phyloP scores from a whole-genome alignment of 1,140 invertebrate species.

The Cryptotermes secundus region DNA sequence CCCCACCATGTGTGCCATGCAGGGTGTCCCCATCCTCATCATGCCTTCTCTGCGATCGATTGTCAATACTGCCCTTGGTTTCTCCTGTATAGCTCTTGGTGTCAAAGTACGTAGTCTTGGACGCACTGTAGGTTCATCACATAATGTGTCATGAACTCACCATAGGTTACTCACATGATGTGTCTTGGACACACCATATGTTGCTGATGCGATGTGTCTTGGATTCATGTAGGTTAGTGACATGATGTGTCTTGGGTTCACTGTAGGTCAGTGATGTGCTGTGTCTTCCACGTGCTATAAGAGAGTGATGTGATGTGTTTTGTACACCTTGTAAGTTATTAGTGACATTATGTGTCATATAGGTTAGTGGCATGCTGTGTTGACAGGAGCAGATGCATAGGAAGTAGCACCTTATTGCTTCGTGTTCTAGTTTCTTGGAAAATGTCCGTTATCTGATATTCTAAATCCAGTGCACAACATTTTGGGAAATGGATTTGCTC shows the following conservation, averaged over 20 bases:
- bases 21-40: neutral
- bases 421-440: no score
- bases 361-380: no score
- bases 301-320: no score
- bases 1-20: slow-evolving; percentile 42
- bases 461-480: no score
- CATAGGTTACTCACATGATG: neutral
- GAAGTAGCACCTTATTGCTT: no score
- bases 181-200: neutral
- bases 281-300: neutral
- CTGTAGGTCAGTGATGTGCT: no score
- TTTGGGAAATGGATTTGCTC: no score
- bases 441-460: no score
- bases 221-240: neutral
- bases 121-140: neutral
- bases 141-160: neutral
- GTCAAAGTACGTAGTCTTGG: neutral
- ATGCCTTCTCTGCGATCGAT: neutral
- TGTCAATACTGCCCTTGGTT: neutral
- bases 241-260: no score
- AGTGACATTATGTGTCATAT: no score
- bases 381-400: no score
- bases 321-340: no score
- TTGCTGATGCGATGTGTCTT: neutral
- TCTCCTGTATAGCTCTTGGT: slow-evolving; percentile 9